A percentile compares a stretch with the other conserved stretches of the same genome.
These are phyloP conservation scores for Drosophila buzzatii DNA, from an alignment of 2,888 invertebrate species.

Conservation along the genomic window DNA sequence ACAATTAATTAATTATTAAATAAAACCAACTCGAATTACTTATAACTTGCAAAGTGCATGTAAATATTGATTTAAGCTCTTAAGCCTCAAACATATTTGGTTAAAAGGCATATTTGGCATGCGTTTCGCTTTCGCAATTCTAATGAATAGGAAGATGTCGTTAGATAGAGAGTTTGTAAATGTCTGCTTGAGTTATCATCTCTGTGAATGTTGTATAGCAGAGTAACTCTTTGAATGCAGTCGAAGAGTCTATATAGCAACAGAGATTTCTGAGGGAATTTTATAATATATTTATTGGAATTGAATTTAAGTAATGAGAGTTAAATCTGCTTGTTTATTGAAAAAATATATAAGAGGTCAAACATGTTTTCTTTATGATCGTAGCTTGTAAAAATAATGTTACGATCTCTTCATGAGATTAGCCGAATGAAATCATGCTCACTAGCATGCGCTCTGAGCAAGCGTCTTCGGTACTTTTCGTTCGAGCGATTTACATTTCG, in stretches of 20 bases:
- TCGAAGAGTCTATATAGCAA: too few species aligned
- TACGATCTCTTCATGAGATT: too few species aligned
- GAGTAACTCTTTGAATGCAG: neutral
- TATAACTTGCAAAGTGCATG: conserved; percentile 8
- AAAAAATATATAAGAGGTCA: too few species aligned
- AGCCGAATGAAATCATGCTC: too few species aligned
- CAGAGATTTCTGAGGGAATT: too few species aligned
- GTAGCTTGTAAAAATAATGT: too few species aligned
- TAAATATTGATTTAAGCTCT: conserved; percentile 3
- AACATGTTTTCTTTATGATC: too few species aligned
- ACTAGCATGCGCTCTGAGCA: too few species aligned
- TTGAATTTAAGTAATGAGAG: neutral
- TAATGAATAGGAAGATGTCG: too few species aligned
- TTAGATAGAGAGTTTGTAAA: neutral
- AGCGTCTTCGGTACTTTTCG: too few species aligned
- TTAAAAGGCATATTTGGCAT: neutral
- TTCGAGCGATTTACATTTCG: too few species aligned
- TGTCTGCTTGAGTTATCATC: neutral
- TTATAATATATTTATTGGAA: neutral
- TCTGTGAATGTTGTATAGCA: neutral
- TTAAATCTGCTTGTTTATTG: too few species aligned
- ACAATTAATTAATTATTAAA: conserved; percentile 63
- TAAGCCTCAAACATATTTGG: neutral
- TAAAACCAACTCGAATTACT: conserved; percentile 17
- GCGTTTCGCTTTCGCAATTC: neutral